Evolutionary conservation across 2,797 vertebrate species (phyloP).

Genomic region (Phylloscopus collybita): DNA sequence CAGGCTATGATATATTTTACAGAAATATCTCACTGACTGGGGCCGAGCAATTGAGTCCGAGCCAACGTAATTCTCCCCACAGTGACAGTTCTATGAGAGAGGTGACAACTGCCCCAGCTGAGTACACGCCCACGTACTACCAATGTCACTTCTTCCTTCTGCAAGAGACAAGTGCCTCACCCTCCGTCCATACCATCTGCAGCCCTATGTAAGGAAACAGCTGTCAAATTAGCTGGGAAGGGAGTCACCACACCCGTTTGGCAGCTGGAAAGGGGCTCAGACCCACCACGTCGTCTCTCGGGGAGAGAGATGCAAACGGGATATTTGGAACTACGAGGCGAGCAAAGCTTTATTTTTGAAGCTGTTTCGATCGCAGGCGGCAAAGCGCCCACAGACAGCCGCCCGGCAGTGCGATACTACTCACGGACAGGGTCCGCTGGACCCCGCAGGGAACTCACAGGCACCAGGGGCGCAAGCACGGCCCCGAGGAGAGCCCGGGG

Average conservation of each 20-base stretch:
- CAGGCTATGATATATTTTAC: not conserved
- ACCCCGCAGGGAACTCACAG: not conserved
- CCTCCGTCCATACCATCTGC: not conserved
- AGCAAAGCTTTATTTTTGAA: not conserved
- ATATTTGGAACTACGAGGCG: not conserved
- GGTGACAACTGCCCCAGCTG: not conserved
- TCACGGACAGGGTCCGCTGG: not conserved
- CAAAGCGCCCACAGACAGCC: not conserved
- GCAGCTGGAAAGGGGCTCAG: not conserved
- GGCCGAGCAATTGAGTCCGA: not conserved
- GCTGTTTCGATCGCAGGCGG: not conserved
- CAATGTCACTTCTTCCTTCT: not conserved
- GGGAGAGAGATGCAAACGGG: not conserved
- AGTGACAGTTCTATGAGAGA: not conserved
- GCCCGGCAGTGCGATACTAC: not conserved
- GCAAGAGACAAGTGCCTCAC: not conserved
- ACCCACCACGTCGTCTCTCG: not conserved
- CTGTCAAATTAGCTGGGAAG: not conserved
- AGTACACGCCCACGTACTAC: not conserved
- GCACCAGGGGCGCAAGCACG: not conserved
- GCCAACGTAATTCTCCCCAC: not conserved
- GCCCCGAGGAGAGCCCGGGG: not conserved
- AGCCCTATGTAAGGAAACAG: not conserved
- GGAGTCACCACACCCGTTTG: not conserved
- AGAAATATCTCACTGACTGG: not conserved